Evolutionary conservation across 2,888 invertebrate genomes (phyloP), one percentile per base, ranked within the genome.

Genomic region (Helicoverpa assulta): DNA sequence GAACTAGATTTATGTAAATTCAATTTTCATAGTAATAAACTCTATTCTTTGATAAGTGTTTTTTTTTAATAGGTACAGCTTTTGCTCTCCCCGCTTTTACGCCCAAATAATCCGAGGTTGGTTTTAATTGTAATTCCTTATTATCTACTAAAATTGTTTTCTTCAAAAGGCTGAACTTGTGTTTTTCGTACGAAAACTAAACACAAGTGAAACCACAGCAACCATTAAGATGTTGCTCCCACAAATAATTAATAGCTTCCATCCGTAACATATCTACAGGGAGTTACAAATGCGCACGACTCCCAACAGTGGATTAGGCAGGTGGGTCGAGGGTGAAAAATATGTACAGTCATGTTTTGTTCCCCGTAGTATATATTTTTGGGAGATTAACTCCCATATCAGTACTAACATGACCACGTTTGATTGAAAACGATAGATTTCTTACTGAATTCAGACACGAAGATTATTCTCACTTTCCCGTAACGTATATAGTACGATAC

Each of bases 231-330:
- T 40, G 4, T 40, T 10, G 4, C 40, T 14, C 14, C 40, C 14
- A 50, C 37, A 29, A 16, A 60, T 47, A 57, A 72, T 47, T 47
- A 53, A 53, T 14, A 21, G 14, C 43, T 58, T 43, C 26, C n/a
- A 59, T 63, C 19, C 58, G 77, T 62, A 73, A 78, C 51, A 78
- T 62, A 73, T 77, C 58, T 62, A 57, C 21, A 33, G 71, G 53
- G 50, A 37, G 60, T 60, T 26, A 47, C 64, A 21, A 73, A 75
- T 65, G 54, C 73, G 65, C 57, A 51, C 57, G 54, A 50, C 63
- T 53, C 47, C n/a, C 52, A 26, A 18, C 29, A 61, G 43, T 78
- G 43, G 61, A 65, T 60, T 78, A 65, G 54, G 62, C 73, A 56
- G 21, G 33, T 56, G 26, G 62, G 21, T 26, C 47, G 50, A 19